Evolutionary conservation across 2,888 invertebrate species (phyloP), one percentile per base, ranked within the genome.

Genomic region (Erebia palarica): DNA sequence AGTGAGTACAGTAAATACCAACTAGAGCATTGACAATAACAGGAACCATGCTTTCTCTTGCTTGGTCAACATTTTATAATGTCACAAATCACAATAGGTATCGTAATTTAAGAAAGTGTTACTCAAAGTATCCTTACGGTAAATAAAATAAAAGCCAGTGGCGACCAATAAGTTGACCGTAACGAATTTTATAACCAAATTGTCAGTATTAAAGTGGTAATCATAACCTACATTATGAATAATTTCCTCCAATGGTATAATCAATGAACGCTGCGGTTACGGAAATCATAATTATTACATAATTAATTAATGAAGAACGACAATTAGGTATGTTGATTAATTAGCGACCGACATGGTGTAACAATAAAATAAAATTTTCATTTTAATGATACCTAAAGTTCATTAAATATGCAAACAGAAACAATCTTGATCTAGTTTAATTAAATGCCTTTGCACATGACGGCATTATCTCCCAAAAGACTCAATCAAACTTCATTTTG

Each of bases 241-340:
- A 53, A 51, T 53, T 64, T 64, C n/a, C 36, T 65, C 16, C 7
- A 65, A 65, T 64, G 42, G 36, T 64, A 64, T 16, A 65, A 65
- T 65, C 27, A 53, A 55, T 18, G 10, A 65, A 65, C 36, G 53
- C 36, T 53, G 65, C 65, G 53, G 51, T 53, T 42, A 42, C 65
- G 53, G 36, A 65, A 65, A 65, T 65, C 36, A 65, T n/a, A 65
- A 65, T 42, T 11, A 65, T 42, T 11, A 47, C 47, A 11, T 65
- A 65, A 65, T 65, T 65, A 63, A 47, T 63, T 63, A 53, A 65
- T 36, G 53, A 65, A 53, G 65, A 65, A 65, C 18, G 65, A 14
- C 21, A 49, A 63, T 65, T 53, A 51, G n/a, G 9, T 36, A 36
- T 36, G 53, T 65, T 36, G 36, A 65, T 53, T 53, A 65, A 65